Evolutionary conservation across 2,888 invertebrate genomes (phyloP), one percentile per base, ranked within the genome.

Genomic region (Xylocampa areola): DNA sequence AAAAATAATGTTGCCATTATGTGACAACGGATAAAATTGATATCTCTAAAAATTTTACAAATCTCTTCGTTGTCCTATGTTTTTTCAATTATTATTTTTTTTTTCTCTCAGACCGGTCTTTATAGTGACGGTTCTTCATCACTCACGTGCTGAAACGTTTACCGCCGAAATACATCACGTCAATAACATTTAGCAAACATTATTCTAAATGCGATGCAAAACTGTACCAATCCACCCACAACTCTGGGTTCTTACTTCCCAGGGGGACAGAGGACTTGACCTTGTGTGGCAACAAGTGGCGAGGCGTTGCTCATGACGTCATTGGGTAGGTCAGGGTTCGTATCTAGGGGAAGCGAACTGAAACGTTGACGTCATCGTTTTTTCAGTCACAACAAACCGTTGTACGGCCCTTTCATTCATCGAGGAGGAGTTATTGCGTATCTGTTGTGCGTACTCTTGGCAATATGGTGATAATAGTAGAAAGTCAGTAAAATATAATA

Each of bases 361-460:
- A 41, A 47, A 36, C 48, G 29, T 21, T 63, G 57, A 44, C 64
- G 62, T 63, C 63, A 51, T 47, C 33, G 39, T 33, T 67, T 61
- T 65, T 59, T 43, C 44, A 43, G 45, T 16, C 64, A 52, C 37
- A 65, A 60, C 48, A 65, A 49, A 45, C 49, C 45, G 6, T 1
- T 23, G 5, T 17, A 29, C 14, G 13, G 25, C 30, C 25, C 11
- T 8, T n/a, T 30, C 36, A 43, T 61, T 65, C 68, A 61, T 30
- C 32, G 14, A 19, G 4, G 23, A 13, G 14, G 36, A 21, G 30
- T n/a, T 16, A 27, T 19, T 25, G 43, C 44, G 27, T 23, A 36
- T 10, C 10, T 7, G n/a, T n/a, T 17, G 7, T 30, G 61, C 40
- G 61, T 40, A 44, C 48, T 52, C 33, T 59, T 39, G 32, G 29